Base-by-base conservation (phyloP, 2,113 vertebrate species). In the Tretioscincus oriximinensis region DNA sequence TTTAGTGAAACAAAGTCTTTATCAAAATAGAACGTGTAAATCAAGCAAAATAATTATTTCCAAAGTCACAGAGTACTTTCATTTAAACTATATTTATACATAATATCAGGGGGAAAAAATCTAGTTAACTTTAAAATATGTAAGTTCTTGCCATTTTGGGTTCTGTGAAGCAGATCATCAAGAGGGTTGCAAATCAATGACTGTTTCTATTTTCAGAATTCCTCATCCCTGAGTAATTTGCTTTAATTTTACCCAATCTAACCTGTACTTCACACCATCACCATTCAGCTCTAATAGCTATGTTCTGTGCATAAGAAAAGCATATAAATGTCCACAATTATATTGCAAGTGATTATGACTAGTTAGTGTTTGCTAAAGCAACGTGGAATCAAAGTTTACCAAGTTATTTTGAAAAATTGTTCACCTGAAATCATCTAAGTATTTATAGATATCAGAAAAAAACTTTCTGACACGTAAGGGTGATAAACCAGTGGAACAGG, bases 211-310 rank as follows among this genome's bases (percentile, higher is more conserved):
- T 96, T 95, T 95, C 95, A 94, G 95, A 96, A 95, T 95, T 95
- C 95, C 94, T 94, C 96, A 96, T 97, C 96, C 95, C 95, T 91
- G 95, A 96, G 96, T 97, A 97, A 98, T 98, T 98, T 97, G 95
- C 97, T 96, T 98, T 98, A 97, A 97, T 97, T 97, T 97, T 95
- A 96, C 96, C 96, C 97, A 97, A 98, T 98, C 98, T 97, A 97
- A 97, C 96, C 96, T 96, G 96, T 96, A 96, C 95, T 97, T 97
- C 95, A 96, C 96, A 95, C 95, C 94, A 94, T 95, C 94, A 96
- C 97, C 94, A 97, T 97, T 98, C 96, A 97, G 93, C 95, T 96
- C 96, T 97, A 96, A 96, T 97, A 95, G 96, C 95, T 90, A 92
- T 94, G 95, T 97, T 96, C 95, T 94, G 94, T 97, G 96, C 95